Percentiles rank a stretch among this genome's conserved stretches.
These are phyloP conservation scores for Phrynocephalus forsythii DNA, from an alignment of 2,797 vertebrate genomes.

Conservation along the genomic window DNA sequence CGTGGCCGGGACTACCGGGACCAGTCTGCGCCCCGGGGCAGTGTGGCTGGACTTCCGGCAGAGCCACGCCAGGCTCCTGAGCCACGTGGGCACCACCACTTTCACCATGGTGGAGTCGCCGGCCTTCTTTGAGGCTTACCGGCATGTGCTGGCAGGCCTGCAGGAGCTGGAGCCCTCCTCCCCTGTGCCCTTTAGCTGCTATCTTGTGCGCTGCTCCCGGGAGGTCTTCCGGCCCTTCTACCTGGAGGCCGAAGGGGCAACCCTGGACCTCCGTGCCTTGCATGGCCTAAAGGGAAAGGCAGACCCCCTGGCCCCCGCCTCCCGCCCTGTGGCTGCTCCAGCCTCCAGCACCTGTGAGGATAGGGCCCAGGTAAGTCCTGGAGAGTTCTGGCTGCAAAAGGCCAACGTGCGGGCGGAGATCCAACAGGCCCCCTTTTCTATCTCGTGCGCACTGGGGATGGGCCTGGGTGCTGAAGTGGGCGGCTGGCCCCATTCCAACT, in stretches of 20 bases:
- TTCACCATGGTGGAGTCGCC: constrained; percentile 48
- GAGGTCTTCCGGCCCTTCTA: neutral
- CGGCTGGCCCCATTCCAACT: no score
- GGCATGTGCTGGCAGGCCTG: constrained; percentile 32
- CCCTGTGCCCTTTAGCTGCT: constrained; percentile 15
- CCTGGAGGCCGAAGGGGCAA: neutral
- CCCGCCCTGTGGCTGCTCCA: no score
- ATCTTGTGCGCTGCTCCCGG: constrained; percentile 4
- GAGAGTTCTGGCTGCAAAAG: no score
- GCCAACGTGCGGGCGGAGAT: no score
- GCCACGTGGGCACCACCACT: neutral
- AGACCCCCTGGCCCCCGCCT: fast-evolving
- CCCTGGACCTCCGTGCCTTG: constrained; percentile 14
- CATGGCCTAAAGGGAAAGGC: fast-evolving
- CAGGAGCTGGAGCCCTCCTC: neutral
- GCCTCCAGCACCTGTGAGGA: no score
- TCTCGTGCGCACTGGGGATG: no score
- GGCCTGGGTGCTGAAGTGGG: no score
- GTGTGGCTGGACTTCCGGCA: constrained; percentile 7
- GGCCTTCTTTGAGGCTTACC: constrained; percentile 41
- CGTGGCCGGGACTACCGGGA: neutral
- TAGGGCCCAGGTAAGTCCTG: no score
- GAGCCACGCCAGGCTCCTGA: neutral
- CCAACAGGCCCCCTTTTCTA: no score
- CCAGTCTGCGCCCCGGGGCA: neutral